A percentile compares a stretch with the other conserved stretches of the same genome.
These are phyloP conservation scores for Austrofundulus limnaeus DNA, from an alignment of 2,113 vertebrate genomes.

Conservation along the genomic window DNA sequence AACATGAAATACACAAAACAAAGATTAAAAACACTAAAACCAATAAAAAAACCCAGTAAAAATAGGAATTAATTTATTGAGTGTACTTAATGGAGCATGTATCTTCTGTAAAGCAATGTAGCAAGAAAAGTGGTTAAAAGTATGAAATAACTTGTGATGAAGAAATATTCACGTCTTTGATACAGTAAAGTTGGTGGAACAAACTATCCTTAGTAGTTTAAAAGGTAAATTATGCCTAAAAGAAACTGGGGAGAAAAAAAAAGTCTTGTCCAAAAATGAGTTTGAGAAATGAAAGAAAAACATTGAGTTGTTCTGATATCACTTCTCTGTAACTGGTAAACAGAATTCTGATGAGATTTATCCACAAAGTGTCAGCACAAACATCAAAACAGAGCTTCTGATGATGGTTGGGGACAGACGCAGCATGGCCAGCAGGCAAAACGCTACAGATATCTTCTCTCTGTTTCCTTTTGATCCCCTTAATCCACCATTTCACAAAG, in stretches of 20 bases:
- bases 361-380: conserved; percentile 26
- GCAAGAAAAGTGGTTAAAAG: neutral
- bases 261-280: too few relatives aligned
- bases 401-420: conserved; percentile 43
- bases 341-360: conserved; percentile 26
- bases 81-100: too few relatives aligned
- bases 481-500: conserved; percentile 68
- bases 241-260: too few relatives aligned
- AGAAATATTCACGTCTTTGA: too few relatives aligned
- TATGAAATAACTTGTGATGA: too few relatives aligned
- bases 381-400: conserved; percentile 24
- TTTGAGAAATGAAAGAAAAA: neutral
- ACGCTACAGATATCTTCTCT: conserved; percentile 59
- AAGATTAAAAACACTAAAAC: too few relatives aligned
- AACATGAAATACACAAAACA: too few relatives aligned
- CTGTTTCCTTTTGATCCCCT: conserved; percentile 64
- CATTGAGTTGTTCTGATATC: neutral
- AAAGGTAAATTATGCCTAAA: too few relatives aligned
- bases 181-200: too few relatives aligned
- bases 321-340: neutral
- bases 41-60: too few relatives aligned
- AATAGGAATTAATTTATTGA: too few relatives aligned
- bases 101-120: neutral
- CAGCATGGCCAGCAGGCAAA: conserved; percentile 62
- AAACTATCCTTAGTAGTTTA: too few relatives aligned